These are phyloP conservation scores for Brenthis ino DNA, from an alignment of 2,888 invertebrate species.

Conservation along the genomic window DNA sequence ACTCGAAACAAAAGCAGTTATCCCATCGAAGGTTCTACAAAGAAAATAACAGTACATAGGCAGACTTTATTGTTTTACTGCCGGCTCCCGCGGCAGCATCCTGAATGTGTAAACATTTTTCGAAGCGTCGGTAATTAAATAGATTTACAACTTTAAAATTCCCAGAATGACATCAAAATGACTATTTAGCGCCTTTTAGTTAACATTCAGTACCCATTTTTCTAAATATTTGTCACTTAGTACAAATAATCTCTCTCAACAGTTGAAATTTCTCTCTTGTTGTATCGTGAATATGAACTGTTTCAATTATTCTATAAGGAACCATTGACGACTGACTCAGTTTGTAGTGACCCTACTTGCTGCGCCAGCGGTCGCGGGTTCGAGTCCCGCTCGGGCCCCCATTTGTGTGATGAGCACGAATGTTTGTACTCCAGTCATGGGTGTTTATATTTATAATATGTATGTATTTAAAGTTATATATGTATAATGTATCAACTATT, in stretches of 20 bases:
- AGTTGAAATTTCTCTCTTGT: conserved; percentile 29
- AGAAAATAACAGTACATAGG: conserved; percentile 68
- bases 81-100: conserved; percentile 76
- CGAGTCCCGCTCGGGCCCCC: too few species aligned
- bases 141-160: conserved; percentile 75
- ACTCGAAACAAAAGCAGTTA: conserved; percentile 61
- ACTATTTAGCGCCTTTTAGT: conserved; percentile 30
- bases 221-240: conserved; percentile 37
- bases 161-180: conserved; percentile 53
- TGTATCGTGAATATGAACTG: conserved; percentile 15
- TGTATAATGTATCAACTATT: too few species aligned
- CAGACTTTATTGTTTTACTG: conserved; percentile 77
- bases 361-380: too few species aligned
- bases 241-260: conserved; percentile 38
- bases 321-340: too few species aligned
- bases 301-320: conserved; percentile 2
- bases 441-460: too few species aligned
- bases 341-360: too few species aligned
- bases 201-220: conserved; percentile 19
- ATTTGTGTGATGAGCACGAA: too few species aligned
- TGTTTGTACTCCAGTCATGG: too few species aligned
- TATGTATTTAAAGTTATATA: too few species aligned
- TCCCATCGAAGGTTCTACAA: conserved; percentile 63
- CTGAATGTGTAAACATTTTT: conserved; percentile 61
- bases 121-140: conserved; percentile 69